Evolutionary conservation across 2,113 vertebrate species (phyloP), one percentile per base, ranked within the genome.

Genomic region (Gymnocephalus cernua): DNA sequence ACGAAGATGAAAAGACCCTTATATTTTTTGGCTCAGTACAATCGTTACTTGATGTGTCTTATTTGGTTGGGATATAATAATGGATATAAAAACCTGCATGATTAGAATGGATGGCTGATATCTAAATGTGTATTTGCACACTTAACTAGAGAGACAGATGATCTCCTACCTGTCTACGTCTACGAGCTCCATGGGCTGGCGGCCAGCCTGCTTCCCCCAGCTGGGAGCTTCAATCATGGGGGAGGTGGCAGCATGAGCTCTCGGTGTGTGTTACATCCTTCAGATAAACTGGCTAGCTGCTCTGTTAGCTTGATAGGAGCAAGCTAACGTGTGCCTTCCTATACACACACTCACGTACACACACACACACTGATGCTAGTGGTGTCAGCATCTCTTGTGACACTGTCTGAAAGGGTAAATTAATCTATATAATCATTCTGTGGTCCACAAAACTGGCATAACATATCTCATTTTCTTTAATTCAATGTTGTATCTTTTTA

Each of bases 201-300:
- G 63, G 64, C 47, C 81, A 29, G 63, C 45, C 67, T 16, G 41
- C 23, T 10, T 63, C 38, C 53, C 71, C 62, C 85, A 68, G 59
- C 75, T 38, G 50, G 35, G 27, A 71, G 68, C 80, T 78, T 29
- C 74, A 61, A 58, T 89, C 57, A 53, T 41, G 64, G 80, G 74
- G 80, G 67, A 61, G 77, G 44, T 11, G 67, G 76, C 72, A 16
- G 71, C 65, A 45, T 48, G 77, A 86, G 67, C 50, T 51, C 32
- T 50, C 56, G 21, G 35, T 56, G 53, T 69, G 53, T 71, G 71
- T 44, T 51, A 21, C 64, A 50, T 63, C 18, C 38, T 44, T 57
- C 13, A 4, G 13, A 29, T 10, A 18, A 14, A 56, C 23, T 1
- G 0, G 0, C 8, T 12, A 19, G 15, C 38, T 45, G 47, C 29